Percentiles rank a stretch among this genome's conserved stretches.
Conservation (phyloP, 1,140 invertebrate species). For the Chlorops oryzae region DNA sequence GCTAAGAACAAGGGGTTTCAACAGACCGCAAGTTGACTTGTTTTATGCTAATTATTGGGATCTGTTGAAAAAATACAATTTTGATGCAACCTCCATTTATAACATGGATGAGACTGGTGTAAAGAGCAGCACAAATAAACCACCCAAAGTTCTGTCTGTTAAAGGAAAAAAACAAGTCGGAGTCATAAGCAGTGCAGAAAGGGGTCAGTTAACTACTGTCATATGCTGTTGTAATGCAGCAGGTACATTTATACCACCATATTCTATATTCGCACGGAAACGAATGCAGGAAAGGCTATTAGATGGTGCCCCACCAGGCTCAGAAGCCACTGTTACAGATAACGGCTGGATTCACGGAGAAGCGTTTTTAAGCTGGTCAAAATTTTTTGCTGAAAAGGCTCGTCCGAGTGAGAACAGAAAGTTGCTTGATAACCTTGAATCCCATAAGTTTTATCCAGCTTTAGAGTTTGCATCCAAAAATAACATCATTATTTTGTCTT, state of each 20-base stretch:
- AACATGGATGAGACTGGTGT: background rate
- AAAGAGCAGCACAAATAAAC: background rate
- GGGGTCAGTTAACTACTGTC: background rate
- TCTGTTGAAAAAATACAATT: background rate
- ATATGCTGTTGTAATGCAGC: background rate
- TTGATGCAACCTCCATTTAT: background rate
- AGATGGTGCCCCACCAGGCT: background rate
- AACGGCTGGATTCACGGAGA: background rate
- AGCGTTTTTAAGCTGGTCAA: no score
- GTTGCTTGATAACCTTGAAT: background rate
- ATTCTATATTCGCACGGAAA: background rate
- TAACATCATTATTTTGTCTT: no score
- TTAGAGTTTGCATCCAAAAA: background rate
- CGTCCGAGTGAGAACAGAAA: background rate
- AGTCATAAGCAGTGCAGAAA: no score
- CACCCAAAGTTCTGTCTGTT: no score
- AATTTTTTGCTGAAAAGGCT: no score
- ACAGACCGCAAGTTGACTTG: background rate
- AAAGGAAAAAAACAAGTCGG: no score
- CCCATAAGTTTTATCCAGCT: background rate
- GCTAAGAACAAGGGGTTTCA: background rate
- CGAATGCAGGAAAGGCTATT: background rate
- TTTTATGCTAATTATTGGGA: background rate
- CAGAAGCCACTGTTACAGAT: background rate
- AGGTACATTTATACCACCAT: background rate